Conservation (phyloP, 2,113 vertebrate species). For the Equus przewalskii region DNA sequence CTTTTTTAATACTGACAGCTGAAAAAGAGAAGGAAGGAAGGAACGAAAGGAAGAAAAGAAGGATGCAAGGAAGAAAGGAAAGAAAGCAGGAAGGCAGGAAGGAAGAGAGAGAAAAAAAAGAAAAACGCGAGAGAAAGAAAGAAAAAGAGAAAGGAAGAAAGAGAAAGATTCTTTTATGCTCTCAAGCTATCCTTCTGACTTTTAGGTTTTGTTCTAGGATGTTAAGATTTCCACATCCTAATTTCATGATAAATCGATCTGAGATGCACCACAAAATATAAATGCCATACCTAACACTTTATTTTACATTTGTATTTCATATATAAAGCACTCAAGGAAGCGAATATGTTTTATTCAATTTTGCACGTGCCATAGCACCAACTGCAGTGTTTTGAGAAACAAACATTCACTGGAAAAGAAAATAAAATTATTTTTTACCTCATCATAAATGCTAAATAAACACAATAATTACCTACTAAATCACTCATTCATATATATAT, state of each 20-base stretch:
- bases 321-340: background rate
- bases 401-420: background rate
- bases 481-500: background rate
- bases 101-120: accelerated
- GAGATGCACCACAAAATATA: background rate
- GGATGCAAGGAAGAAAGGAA: accelerated
- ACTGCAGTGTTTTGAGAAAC: background rate
- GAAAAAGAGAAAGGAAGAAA: accelerated
- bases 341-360: background rate
- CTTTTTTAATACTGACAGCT: background rate
- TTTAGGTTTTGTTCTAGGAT: background rate
- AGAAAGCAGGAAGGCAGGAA: accelerated
- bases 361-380: background rate
- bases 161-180: background rate
- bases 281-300: background rate
- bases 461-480: background rate
- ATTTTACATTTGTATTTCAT: background rate
- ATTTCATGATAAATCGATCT: constrained; percentile 13
- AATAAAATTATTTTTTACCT: background rate
- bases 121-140: too few relatives aligned
- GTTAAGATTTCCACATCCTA: background rate
- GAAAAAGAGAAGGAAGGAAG: background rate
- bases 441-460: background rate
- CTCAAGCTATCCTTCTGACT: background rate
- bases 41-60: accelerated